Conservation (phyloP, 2,888 invertebrate species). For the Theretra japonica region DNA sequence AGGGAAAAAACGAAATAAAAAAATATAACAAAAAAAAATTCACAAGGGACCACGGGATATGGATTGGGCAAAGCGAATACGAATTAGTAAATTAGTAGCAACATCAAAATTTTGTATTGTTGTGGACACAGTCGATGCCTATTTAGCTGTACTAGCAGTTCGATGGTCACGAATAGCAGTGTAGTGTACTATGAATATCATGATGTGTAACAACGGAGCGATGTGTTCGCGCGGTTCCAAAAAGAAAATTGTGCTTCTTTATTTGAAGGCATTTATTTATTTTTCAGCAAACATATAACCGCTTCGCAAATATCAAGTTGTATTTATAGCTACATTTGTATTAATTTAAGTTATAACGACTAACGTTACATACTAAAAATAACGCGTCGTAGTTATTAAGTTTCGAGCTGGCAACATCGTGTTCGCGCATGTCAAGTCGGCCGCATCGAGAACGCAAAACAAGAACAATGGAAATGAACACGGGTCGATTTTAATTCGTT, state of each 20-base stretch:
- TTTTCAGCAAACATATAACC: background rate
- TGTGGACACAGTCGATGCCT: constrained; percentile 64
- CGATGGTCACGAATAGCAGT: constrained; percentile 54
- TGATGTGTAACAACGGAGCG: constrained; percentile 33
- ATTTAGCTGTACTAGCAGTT: constrained; percentile 62
- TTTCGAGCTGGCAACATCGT: constrained; percentile 49
- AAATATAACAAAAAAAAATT: constrained; percentile 63
- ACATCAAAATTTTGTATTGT: constrained; percentile 60
- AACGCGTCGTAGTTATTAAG: constrained; percentile 33
- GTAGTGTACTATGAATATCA: constrained; percentile 44
- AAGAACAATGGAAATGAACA: constrained; percentile 70
- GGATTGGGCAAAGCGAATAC: constrained; percentile 81
- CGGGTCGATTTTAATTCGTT: constrained; percentile 57
- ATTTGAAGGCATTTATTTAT: background rate
- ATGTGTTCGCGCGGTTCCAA: constrained; percentile 14
- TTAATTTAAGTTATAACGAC: constrained; percentile 12
- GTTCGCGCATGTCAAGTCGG: constrained; percentile 73
- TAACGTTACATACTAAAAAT: too few relatives aligned
- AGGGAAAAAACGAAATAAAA: constrained; percentile 75
- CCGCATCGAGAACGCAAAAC: constrained; percentile 60
- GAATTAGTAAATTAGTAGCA: constrained; percentile 85
- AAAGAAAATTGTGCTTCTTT: background rate
- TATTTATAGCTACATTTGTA: background rate
- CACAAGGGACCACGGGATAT: constrained; percentile 63
- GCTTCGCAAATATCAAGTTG: background rate